Evolutionary conservation across 2,888 invertebrate genomes (phyloP).

Genomic region (Parthenolecanium corni): DNA sequence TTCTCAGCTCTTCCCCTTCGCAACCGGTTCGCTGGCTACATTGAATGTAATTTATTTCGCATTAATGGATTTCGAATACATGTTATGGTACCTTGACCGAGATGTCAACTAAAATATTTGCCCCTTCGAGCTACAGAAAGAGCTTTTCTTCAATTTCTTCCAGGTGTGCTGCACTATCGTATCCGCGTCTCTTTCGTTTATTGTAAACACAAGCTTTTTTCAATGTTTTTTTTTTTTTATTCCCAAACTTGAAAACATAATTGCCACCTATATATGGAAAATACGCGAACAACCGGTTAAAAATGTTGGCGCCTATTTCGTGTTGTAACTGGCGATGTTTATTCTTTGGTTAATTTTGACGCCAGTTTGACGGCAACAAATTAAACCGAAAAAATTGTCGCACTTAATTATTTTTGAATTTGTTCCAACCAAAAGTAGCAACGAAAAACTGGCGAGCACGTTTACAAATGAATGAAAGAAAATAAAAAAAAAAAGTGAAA

Average conservation of each 20-base stretch:
- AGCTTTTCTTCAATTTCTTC: too few relatives aligned
- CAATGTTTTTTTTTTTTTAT: background rate
- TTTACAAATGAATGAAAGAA: background rate
- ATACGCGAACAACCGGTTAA: slow-evolving; percentile 20
- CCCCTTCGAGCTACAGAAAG: too few relatives aligned
- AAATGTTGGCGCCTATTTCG: slow-evolving; percentile 12
- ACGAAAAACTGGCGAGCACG: too few relatives aligned
- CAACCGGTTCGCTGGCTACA: too few relatives aligned
- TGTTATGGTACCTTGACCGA: too few relatives aligned
- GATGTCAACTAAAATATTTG: too few relatives aligned
- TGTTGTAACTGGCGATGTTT: background rate
- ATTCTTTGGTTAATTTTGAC: slow-evolving; percentile 3
- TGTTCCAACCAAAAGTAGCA: slow-evolving; percentile 4
- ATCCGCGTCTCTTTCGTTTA: background rate
- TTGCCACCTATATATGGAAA: slow-evolving; percentile 17
- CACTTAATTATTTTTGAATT: slow-evolving; percentile 16
- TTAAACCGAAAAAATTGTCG: slow-evolving; percentile 15
- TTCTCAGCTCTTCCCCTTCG: too few relatives aligned
- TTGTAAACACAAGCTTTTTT: background rate
- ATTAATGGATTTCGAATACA: too few relatives aligned
- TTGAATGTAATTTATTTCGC: too few relatives aligned
- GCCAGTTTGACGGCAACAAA: slow-evolving; percentile 9
- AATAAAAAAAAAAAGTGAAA: too few relatives aligned
- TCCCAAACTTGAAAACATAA: background rate
- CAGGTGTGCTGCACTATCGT: too few relatives aligned